Base-by-base conservation (phyloP, 2,113 vertebrate species). In the Suncus etruscus region DNA sequence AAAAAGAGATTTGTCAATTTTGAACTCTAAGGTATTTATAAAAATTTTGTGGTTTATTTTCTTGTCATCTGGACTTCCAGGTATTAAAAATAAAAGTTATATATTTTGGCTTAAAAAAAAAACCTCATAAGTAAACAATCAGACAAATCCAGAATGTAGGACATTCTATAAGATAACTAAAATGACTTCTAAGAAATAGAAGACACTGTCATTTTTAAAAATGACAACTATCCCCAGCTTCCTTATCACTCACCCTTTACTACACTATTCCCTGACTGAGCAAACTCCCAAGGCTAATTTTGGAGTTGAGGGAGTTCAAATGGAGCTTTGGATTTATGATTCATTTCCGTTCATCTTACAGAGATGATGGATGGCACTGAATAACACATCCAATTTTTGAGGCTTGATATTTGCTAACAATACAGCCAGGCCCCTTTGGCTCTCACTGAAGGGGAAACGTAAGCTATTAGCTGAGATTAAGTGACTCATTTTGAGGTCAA, bases 401-500 rank as follows among this genome's bases (percentile, higher is more conserved):
- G 84, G 32, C 65, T 86, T 81, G 73, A 51, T 92, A 78, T 94
- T 91, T 78, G n/a, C 88, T 87, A 92, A 80, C 87, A 77, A 27
- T 58, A 72, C 7, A 88, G 65, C 73, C 83, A 80, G 81, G 50
- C 50, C 80, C 73, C 78, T 86, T 72, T 94, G 95, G 83, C 86
- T 94, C 47, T 84, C 74, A 50, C 25, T 72, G 79, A 91, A 87
- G 58, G 83, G 39, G 73, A 93, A 95, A 94, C 51, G 77, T 73
- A 91, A 86, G 65, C 75, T 77, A 92, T 83, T 94, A 95, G 77
- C 88, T 84, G 78, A 95, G 87, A 96, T 92, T 73, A 95, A 94
- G 73, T 94, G 95, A 96, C 92, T 96, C 92, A 88, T 89, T 92
- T 86, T 89, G 81, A 95, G 90, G 86, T 95, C 91, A 94, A 92